Evolutionary conservation across 1,140 invertebrate genomes (phyloP), one percentile per base, ranked within the genome.

Genomic region (Cotesia typhae): DNA sequence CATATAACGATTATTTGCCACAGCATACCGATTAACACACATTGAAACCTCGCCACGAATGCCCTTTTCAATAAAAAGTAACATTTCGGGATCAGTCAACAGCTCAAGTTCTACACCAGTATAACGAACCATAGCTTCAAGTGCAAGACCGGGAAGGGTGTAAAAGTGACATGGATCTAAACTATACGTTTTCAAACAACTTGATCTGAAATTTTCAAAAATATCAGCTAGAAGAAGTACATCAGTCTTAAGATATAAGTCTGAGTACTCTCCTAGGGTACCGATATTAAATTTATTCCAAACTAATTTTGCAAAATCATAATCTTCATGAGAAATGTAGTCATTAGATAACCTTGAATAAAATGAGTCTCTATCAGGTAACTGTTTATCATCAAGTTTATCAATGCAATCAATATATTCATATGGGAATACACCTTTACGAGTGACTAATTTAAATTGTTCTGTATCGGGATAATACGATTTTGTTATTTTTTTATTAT

Each of bases 151-250:
- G 14, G 81, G 82, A 36, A 80, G 77, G 38, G 84, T 84, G 74
- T 78, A 81, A 69, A 81, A 86, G 74, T 84, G 78, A 3, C 75
- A 65, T n/a, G 79, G 79, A 75, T 85, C 85, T 65, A 86, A 74
- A 20, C 64, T 36, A 78, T 85, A 79, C 41, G 72, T 77, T 63
- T 69, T 75, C 35, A 77, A 47, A 64, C 73, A 74, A 14, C 3
- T 72, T 37, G 76, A 66, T 69, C 83, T 47, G 75, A 87, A 88
- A 78, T 87, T 85, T 83, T 88, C 85, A 80, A 88, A 88, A 17
- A 89, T 76, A 79, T 88, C 87, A 5, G 80, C 81, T 3, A 75
- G 38, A 4, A 87, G 57, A 28, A 87, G 66, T 52, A 85, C 80
- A 77, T 87, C 28, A n/a, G n/a, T n/a, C n/a, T n/a, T n/a, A n/a